Evolutionary conservation across 2,797 vertebrate species (phyloP), one percentile per base, ranked within the genome.

Genomic region (Mormyrops boulengeri): DNA sequence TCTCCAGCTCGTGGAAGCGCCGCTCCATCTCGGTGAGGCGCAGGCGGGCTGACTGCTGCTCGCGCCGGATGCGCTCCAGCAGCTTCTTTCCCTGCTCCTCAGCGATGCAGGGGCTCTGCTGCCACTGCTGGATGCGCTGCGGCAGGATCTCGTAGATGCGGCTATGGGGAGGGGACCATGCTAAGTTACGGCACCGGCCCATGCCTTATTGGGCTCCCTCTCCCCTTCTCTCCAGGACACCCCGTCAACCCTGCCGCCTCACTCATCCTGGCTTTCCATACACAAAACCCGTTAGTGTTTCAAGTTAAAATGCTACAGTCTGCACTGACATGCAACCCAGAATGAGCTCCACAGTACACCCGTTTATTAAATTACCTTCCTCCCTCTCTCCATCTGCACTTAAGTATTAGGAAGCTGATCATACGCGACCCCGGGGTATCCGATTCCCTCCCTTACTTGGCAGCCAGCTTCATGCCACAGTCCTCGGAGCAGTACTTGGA

Each of bases 111-210:
- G 98, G 98, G 92, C 98, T 99, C 95, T 99, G 98, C 94, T 99
- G 98, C 98, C 98, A 99, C 94, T 99, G 98, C 93, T 99, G 98
- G 92, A 99, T 99, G 1, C 97, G 97, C 94, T 98, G 98, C 0
- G 98, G 98, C 1, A 98, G 97, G 93, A 98, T 98, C 94, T 98
- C 97, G 1, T 98, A 98, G 94, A 98, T 98, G 8, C 97, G 97
- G 91, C 97, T 98, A 92, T 55, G 84, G 19, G 49, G 4, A 89
- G 41, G 90, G 19, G 73, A 47, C 44, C 60, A 84, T 38, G 38
- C 1, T 41, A 14, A 22, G 53, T 52, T 1, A 69, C 38, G 80
- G 44, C 22, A 66, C 49, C 87, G 0, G 41, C 19, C 44, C 3
- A 9, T n/a, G 1, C 73, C 73, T 19, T 2, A 44, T 3, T 6